phyloP scores from a whole-genome alignment of 2,888 invertebrate genomes.

The Acleris cristana region DNA sequence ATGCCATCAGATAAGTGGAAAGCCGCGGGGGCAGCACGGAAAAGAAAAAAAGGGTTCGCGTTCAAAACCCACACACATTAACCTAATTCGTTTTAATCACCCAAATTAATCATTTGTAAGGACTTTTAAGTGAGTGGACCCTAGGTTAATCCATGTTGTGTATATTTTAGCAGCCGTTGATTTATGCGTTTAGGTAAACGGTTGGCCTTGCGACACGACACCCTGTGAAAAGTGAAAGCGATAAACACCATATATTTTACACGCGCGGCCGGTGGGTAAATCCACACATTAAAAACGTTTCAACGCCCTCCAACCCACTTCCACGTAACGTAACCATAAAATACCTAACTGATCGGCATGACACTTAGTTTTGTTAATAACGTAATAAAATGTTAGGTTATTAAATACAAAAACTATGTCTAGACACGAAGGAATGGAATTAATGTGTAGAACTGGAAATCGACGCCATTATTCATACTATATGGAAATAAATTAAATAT shows the following conservation, averaged over 20 bases:
- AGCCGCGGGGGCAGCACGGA: slow-evolving; percentile 64
- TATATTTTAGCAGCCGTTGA: slow-evolving; percentile 64
- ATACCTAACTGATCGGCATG: neutral
- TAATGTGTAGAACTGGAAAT: slow-evolving; percentile 43
- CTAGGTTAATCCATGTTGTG: slow-evolving; percentile 54
- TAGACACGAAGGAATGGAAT: slow-evolving; percentile 30
- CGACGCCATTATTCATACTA: slow-evolving; percentile 59
- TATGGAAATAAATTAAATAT: slow-evolving; percentile 66
- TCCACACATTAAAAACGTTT: slow-evolving; percentile 23
- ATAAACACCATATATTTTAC: slow-evolving; percentile 39
- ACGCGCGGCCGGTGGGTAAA: slow-evolving; percentile 54
- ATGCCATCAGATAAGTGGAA: slow-evolving; percentile 77
- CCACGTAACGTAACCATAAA: slow-evolving; percentile 5
- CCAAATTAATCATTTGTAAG: slow-evolving; percentile 78
- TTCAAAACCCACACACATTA: slow-evolving; percentile 78
- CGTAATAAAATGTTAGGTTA: neutral
- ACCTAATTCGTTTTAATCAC: slow-evolving; percentile 83
- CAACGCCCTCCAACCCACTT: slow-evolving; percentile 4
- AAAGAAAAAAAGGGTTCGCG: slow-evolving; percentile 61
- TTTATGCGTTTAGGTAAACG: slow-evolving; percentile 57
- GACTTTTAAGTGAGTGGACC: slow-evolving; percentile 62
- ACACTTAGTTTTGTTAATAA: slow-evolving; percentile 9
- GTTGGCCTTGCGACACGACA: slow-evolving; percentile 64
- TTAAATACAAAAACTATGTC: slow-evolving; percentile 9
- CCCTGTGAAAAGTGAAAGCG: slow-evolving; percentile 48